A percentile compares a stretch with the other conserved stretches of the same genome.
These are phyloP conservation scores for Battus philenor DNA, from an alignment of 1,140 invertebrate species.

Conservation along the genomic window DNA sequence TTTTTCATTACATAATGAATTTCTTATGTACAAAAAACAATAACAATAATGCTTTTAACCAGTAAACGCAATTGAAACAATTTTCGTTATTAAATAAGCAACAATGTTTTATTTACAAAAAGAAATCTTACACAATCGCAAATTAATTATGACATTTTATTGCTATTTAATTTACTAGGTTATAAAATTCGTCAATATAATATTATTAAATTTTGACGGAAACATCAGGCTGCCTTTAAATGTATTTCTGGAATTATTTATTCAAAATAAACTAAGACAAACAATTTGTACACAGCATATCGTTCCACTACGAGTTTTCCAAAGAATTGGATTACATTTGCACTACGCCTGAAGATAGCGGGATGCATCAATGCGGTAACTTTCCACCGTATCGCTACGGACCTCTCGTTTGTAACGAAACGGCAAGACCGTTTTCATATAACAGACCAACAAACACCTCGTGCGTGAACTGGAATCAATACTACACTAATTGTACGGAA, in stretches of 20 bases:
- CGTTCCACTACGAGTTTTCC: slow-evolving; percentile 87
- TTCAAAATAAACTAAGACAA: slow-evolving; percentile 5
- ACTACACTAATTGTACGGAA: slow-evolving; percentile 96
- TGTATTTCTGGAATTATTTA: not conserved
- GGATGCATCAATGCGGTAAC: slow-evolving; percentile 94
- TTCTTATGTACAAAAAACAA: too few species aligned
- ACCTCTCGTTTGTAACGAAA: slow-evolving; percentile 81
- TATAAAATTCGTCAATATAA: not conserved
- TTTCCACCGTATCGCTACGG: slow-evolving; percentile 88
- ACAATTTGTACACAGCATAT: slow-evolving; percentile 70
- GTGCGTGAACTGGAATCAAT: slow-evolving; percentile 99
- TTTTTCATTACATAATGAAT: slow-evolving; percentile 7
- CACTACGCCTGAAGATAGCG: slow-evolving; percentile 93
- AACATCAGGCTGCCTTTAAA: slow-evolving; percentile 11
- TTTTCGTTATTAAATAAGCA: too few species aligned
- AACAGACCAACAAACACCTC: slow-evolving; percentile 78
- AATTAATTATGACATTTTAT: not conserved
- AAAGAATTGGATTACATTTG: slow-evolving; percentile 99
- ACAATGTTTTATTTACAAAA: too few species aligned
- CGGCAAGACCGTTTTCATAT: slow-evolving; percentile 69
- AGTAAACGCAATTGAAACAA: too few species aligned
- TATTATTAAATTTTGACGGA: too few species aligned
- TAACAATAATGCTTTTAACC: too few species aligned
- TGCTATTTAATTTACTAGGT: slow-evolving; percentile 11
- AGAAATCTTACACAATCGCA: too few species aligned